A percentile compares a stretch with the other conserved stretches of the same genome.
These are phyloP conservation scores for Dolichomitus sp. DNA, from an alignment of 2,888 invertebrate species.

Conservation along the genomic window DNA sequence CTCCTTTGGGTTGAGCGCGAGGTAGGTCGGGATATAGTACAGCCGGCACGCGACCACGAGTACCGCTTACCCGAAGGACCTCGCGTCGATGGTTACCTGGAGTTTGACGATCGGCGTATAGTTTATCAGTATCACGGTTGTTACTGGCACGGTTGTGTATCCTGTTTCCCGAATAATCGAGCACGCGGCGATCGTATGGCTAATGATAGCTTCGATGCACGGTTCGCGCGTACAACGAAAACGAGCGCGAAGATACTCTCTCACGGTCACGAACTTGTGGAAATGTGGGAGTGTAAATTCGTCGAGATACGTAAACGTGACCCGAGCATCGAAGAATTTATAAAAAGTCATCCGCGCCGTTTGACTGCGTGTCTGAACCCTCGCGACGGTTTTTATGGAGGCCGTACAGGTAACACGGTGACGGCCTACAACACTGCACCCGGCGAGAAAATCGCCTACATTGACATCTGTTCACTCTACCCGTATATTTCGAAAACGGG, in stretches of 20 bases:
- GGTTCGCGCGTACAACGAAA: no score
- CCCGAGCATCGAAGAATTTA: background rate
- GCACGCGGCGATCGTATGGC: no score
- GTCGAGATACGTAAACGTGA: background rate
- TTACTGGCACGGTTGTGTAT: slow-evolving; percentile 42
- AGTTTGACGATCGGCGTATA: background rate
- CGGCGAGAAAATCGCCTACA: no score
- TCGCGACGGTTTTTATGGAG: slow-evolving; percentile 73
- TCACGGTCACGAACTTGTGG: background rate
- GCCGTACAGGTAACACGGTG: slow-evolving; percentile 70
- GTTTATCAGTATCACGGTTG: slow-evolving; percentile 51
- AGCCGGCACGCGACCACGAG: slow-evolving; percentile 15
- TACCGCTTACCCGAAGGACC: slow-evolving; percentile 11
- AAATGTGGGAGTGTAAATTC: slow-evolving; percentile 54
- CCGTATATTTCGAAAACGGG: no score
- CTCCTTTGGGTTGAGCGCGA: no score
- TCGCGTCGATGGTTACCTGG: slow-evolving; percentile 38
- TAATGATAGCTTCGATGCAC: no score
- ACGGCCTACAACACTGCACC: slow-evolving; percentile 45
- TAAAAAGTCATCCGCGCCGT: background rate
- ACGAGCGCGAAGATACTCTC: no score
- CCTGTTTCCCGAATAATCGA: background rate
- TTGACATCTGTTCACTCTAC: no score
- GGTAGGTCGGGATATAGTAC: no score
- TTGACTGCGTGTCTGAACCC: slow-evolving; percentile 1